Evolutionary conservation across 2,113 vertebrate species (phyloP).

Genomic region (Rissa tridactyla): DNA sequence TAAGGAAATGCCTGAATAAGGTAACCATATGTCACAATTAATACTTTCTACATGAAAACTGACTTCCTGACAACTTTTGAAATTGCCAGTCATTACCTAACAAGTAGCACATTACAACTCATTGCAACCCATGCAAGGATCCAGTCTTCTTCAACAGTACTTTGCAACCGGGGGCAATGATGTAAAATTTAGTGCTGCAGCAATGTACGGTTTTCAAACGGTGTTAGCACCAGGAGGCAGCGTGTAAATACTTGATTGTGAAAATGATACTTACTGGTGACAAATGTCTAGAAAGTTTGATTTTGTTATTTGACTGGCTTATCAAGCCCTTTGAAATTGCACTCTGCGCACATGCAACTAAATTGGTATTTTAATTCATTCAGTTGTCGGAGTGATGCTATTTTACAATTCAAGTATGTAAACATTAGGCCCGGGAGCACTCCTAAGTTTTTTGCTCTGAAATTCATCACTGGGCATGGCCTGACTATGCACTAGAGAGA

Average conservation of each 20-base stretch:
- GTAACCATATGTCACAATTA: neutral
- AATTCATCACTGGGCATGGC: neutral
- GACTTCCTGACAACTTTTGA: neutral
- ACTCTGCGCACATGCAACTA: neutral
- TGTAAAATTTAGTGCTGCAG: neutral
- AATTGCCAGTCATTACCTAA: neutral
- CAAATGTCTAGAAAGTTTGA: neutral
- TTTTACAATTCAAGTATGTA: neutral
- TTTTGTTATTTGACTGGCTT: neutral
- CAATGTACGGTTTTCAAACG: neutral
- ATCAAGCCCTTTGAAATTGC: neutral
- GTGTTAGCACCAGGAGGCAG: neutral
- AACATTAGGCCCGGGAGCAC: neutral
- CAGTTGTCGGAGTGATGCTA: neutral
- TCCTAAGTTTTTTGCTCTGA: neutral
- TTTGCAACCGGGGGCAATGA: neutral
- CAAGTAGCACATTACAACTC: neutral
- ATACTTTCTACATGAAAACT: neutral
- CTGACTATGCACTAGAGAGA: neutral
- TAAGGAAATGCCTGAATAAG: neutral
- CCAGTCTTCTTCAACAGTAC: neutral
- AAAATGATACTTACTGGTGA: neutral
- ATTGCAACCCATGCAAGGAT: neutral
- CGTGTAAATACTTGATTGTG: neutral
- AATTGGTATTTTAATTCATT: neutral